Evolutionary conservation across 2,797 vertebrate species (phyloP).

Genomic region (Hylomyscus alleni): DNA sequence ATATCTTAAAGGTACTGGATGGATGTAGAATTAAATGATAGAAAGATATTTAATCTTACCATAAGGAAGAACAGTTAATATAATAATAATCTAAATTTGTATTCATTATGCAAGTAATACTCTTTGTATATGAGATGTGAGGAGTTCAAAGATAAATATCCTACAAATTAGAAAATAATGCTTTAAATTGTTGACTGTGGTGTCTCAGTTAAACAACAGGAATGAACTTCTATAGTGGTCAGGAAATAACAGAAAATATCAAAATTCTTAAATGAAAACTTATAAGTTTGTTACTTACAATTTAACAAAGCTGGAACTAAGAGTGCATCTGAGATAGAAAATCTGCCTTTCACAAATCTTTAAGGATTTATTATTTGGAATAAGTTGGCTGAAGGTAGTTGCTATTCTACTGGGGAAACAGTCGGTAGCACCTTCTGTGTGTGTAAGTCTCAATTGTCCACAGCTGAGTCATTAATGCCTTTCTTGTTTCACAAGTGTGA

Average conservation of each 20-base stretch:
- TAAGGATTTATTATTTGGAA: neutral
- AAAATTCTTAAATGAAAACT: neutral
- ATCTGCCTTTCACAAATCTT: neutral
- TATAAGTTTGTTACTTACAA: neutral
- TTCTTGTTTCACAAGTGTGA: neutral
- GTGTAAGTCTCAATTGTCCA: neutral
- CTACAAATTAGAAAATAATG: neutral
- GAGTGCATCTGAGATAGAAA: neutral
- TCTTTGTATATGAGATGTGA: neutral
- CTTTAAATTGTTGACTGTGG: neutral
- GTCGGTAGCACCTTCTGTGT: neutral
- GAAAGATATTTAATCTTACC: neutral
- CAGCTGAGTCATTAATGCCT: neutral
- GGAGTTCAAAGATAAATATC: neutral
- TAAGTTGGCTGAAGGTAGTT: neutral
- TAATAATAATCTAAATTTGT: neutral
- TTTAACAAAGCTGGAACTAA: neutral
- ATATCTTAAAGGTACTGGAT: neutral
- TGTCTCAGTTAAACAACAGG: neutral
- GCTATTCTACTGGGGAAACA: neutral
- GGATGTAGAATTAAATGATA: neutral
- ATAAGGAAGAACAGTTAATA: neutral
- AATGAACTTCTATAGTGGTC: neutral
- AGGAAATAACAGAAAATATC: neutral
- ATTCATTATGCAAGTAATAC: neutral